These are phyloP conservation scores for Spermophilus dauricus DNA, from an alignment of 2,113 vertebrate species.

Conservation along the genomic window DNA sequence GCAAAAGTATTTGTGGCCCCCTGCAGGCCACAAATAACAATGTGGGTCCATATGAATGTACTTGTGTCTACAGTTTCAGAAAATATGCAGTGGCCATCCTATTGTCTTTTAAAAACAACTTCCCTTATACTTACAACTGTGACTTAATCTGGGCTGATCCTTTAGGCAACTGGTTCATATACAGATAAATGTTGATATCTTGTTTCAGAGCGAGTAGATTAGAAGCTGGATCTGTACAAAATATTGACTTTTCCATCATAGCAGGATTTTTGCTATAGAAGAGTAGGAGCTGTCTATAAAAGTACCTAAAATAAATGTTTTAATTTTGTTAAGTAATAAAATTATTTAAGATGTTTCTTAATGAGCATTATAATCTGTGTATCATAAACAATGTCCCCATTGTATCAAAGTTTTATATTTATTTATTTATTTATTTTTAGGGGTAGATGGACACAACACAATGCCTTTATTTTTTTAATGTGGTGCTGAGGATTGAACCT, in stretches of 20 bases:
- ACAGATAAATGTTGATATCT: constrained; percentile 92
- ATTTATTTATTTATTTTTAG: too few relatives aligned
- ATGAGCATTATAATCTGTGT: neutral
- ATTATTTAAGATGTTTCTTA: constrained; percentile 49
- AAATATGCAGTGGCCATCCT: neutral
- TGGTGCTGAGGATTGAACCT: too few relatives aligned
- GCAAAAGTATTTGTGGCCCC: neutral
- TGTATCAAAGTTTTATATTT: neutral
- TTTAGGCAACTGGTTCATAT: constrained; percentile 96
- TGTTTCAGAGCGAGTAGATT: constrained; percentile 93
- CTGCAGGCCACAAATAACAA: neutral
- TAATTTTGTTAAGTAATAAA: neutral
- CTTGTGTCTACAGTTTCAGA: neutral
- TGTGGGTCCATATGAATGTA: neutral
- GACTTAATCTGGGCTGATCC: constrained; percentile 93
- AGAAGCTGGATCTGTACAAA: constrained; percentile 89
- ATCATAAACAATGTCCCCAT: neutral
- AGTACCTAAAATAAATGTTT: constrained; percentile 86
- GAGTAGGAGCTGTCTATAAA: constrained; percentile 95
- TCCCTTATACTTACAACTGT: constrained; percentile 89
- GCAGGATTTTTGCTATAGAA: constrained; percentile 93
- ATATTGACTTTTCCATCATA: constrained; percentile 93
- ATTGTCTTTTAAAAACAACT: constrained; percentile 35
- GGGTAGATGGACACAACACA: too few relatives aligned
- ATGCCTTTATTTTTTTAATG: too few relatives aligned